A percentile compares a stretch with the other conserved stretches of the same genome.
Conservation (phyloP, 2,888 invertebrate genomes). For the Lydus trimaculatus region DNA sequence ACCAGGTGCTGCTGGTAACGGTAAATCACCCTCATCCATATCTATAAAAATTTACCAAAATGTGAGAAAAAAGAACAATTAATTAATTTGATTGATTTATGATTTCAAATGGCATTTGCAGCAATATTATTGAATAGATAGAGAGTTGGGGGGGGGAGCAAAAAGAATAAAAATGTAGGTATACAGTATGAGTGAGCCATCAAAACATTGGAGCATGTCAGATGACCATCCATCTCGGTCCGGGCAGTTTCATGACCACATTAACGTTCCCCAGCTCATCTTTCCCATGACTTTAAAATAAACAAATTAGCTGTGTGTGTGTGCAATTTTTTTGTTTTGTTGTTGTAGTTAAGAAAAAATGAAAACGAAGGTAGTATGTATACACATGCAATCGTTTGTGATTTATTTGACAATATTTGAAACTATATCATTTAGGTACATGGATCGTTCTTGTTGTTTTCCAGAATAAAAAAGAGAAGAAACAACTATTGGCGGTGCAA, state of each 20-base stretch:
- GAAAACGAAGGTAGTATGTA: conserved; percentile 45
- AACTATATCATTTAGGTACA: conserved; percentile 44
- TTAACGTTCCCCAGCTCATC: conserved; percentile 50
- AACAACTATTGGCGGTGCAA: not conserved
- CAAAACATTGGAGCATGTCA: conserved; percentile 44
- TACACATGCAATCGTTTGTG: conserved; percentile 45
- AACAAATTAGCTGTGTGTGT: conserved; percentile 53
- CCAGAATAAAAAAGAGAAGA: not conserved
- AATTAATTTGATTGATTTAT: conserved; percentile 7
- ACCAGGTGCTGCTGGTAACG: conserved; percentile 65
- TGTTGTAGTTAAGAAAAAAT: conserved; percentile 10
- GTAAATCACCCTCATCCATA: conserved; percentile 78
- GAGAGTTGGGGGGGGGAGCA: not conserved
- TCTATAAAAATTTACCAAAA: conserved; percentile 63
- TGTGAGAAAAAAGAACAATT: not conserved
- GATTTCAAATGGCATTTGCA: not conserved
- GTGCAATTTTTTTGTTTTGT: conserved; percentile 49
- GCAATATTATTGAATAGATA: not conserved
- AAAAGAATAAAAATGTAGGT: not conserved
- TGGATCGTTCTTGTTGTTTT: not conserved
- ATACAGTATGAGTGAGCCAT: conserved; percentile 38
- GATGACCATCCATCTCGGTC: conserved; percentile 47
- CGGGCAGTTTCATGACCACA: conserved; percentile 42
- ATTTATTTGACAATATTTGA: conserved; percentile 46
- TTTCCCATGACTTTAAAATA: conserved; percentile 53